A percentile compares a stretch with the other conserved stretches of the same genome.
Conservation (phyloP, 2,888 invertebrate species). For the Chrysolina americana region DNA sequence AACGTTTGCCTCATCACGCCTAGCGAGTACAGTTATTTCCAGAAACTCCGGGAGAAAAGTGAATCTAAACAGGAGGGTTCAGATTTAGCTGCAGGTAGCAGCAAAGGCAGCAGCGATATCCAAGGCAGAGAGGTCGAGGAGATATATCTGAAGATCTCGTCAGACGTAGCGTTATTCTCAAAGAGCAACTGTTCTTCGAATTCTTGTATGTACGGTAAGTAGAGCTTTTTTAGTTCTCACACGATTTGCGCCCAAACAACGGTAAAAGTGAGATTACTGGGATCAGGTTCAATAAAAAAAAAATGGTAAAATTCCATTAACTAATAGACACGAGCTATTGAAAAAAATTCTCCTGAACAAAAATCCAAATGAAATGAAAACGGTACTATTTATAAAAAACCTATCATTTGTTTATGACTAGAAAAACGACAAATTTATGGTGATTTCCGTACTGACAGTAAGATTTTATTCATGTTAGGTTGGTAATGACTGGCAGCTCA, state of each 20-base stretch:
- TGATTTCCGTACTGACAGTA: no score
- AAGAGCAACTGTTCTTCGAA: conserved; percentile 56
- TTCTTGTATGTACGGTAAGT: conserved; percentile 55
- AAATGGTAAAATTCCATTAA: no score
- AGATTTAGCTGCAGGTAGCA: conserved; percentile 22
- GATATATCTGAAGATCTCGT: conserved; percentile 52
- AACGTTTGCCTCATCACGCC: conserved; percentile 57
- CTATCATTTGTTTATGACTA: no score
- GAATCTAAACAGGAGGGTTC: conserved; percentile 9
- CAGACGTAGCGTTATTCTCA: conserved; percentile 60
- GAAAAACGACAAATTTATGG: no score
- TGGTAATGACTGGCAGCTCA: no score
- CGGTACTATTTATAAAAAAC: no score
- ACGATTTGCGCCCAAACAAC: neutral
- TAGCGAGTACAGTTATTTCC: conserved; percentile 48
- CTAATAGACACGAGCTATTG: no score
- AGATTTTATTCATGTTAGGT: no score
- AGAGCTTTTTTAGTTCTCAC: neutral
- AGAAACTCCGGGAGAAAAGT: conserved; percentile 28
- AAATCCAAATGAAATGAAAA: no score
- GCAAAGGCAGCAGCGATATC: neutral
- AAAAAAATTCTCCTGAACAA: no score
- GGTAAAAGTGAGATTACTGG: no score
- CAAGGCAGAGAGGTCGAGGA: conserved; percentile 38
- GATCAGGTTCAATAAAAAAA: no score